phyloP scores from a whole-genome alignment of 2,113 vertebrate species.

The Dipodomys merriami region DNA sequence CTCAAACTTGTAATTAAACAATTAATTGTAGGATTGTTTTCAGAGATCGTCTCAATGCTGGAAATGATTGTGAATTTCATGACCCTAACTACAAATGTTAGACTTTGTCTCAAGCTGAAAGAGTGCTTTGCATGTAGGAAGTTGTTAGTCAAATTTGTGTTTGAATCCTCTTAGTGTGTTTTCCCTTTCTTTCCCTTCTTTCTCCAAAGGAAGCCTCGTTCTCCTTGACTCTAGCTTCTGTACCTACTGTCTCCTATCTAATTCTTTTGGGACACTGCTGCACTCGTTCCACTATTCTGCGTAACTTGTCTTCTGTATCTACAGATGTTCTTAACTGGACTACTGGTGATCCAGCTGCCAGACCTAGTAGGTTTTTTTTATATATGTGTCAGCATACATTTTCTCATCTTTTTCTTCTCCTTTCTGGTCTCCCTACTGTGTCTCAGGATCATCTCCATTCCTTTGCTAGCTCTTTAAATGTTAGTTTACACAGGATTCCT shows the following conservation, averaged over 20 bases:
- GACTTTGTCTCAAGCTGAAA: neutral
- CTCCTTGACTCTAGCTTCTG: neutral
- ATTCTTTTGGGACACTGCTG: neutral
- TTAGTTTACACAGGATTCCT: slow-evolving; percentile 55
- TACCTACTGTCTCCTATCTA: neutral
- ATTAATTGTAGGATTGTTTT: slow-evolving; percentile 28
- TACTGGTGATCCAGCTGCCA: neutral
- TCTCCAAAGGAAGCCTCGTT: neutral
- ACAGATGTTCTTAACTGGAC: neutral
- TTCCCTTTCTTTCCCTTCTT: neutral
- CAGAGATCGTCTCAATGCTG: neutral
- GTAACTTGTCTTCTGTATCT: neutral
- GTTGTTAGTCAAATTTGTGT: neutral
- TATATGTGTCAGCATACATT: neutral
- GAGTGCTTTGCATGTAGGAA: neutral
- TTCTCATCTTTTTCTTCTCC: neutral
- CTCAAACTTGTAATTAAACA: neutral
- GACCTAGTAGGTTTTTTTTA: neutral
- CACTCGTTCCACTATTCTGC: neutral
- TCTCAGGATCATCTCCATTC: neutral
- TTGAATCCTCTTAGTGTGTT: slow-evolving; percentile 10
- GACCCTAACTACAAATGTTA: neutral
- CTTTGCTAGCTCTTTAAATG: slow-evolving; percentile 45
- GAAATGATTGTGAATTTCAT: slow-evolving; percentile 13
- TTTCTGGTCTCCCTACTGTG: neutral